These are phyloP conservation scores for Corynorhinus townsendii DNA, from an alignment of 2,113 vertebrate genomes.

Conservation along the genomic window DNA sequence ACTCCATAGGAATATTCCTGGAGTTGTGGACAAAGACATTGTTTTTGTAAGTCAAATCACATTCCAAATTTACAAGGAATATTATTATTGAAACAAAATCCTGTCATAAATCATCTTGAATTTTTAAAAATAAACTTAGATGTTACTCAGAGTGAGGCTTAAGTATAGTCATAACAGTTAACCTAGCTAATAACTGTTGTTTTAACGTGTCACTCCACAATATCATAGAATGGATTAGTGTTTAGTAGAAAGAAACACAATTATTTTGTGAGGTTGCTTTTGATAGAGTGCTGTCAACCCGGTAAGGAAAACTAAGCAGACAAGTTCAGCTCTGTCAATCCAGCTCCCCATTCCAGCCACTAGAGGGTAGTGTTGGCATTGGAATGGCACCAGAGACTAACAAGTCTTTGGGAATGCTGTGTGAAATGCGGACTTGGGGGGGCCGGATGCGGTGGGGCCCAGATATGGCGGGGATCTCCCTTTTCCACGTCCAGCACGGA, in stretches of 20 bases:
- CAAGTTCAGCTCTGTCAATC: background rate
- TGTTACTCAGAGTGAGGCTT: background rate
- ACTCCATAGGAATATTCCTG: background rate
- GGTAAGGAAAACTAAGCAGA: background rate
- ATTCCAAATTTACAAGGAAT: background rate
- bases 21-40: background rate
- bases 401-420: background rate
- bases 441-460: too few species aligned
- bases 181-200: background rate
- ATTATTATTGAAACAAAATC: background rate
- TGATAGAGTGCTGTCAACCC: background rate
- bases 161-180: background rate
- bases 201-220: background rate
- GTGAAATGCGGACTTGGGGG: background rate
- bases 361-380: constrained; percentile 69
- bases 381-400: background rate
- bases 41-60: background rate
- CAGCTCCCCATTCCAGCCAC: constrained; percentile 4
- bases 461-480: too few species aligned
- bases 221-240: background rate
- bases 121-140: background rate
- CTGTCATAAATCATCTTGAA: background rate
- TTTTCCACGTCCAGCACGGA: too few species aligned
- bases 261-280: background rate
- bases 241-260: background rate